Base-by-base conservation (phyloP, 2,113 vertebrate genomes). In the Festucalex cinctus region DNA sequence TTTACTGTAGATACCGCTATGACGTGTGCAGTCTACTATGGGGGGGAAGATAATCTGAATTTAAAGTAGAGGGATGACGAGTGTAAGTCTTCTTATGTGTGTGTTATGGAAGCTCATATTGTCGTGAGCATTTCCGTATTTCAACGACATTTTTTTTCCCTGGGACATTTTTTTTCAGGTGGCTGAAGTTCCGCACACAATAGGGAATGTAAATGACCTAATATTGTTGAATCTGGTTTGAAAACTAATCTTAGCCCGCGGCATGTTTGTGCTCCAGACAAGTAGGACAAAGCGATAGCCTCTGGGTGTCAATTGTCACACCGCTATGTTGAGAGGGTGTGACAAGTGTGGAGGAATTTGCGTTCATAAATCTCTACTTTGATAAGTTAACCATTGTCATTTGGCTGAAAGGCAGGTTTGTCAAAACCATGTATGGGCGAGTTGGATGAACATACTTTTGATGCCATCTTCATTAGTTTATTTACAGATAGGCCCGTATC, bases 261-360 rank as follows among this genome's bases (percentile, higher is more conserved):
- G 35, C 37, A 22, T 41, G 80, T 72, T 32, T 69, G 4, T 10
- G 60, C 53, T 56, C 6, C 6, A 70, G 48, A 67, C 69, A 58
- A 62, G 74, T 72, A 17, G 3, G 48, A 67, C 70, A 58, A 64
- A 77, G 75, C 24, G 13, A 2, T 79, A 7, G 76, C 83, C 83
- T 69, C 61, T 0, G 81, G 83, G 48, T 72, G 66, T 59, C 10
- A 36, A 72, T 87, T 84, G 71, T 78, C 73, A n/a, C 66, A 49
- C 56, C 61, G 1, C 62, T 54, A 70, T 59, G 74, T 51, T 64
- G 72, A 53, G 69, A 57, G 56, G 36, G 65, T 59, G 63, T 16
- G 70, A 64, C 68, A 68, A 6, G 14, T 8, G 51, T n/a, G 46
- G n/a, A 66, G 62, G 69, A 56, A 65, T 68, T 7, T 63, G 65